Evolutionary conservation across 1,140 invertebrate genomes (phyloP).

Genomic region (Acromyrmex charruanus): DNA sequence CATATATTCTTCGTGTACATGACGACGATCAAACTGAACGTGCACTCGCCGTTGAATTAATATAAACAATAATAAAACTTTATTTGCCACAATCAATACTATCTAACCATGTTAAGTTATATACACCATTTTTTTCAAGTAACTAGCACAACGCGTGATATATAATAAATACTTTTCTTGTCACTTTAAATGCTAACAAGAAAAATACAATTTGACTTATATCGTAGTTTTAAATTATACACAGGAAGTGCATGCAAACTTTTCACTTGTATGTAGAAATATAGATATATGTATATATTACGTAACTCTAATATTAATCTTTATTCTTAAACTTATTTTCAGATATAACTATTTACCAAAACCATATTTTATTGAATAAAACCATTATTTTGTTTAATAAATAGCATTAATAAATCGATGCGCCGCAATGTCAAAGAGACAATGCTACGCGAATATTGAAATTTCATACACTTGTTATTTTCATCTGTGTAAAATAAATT

Average conservation of each 20-base stretch:
- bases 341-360: conserved; percentile 52
- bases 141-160: conserved; percentile 22
- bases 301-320: conserved; percentile 22
- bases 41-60: conserved; percentile 16
- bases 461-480: conserved; percentile 21
- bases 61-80: conserved; percentile 54
- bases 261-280: conserved; percentile 10
- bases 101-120: conserved; percentile 42
- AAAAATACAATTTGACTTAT: conserved; percentile 37
- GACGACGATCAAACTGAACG: conserved; percentile 27
- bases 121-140: conserved; percentile 28
- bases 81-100: conserved; percentile 57
- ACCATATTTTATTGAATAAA: conserved; percentile 50
- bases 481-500: conserved; percentile 53
- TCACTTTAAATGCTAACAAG: conserved; percentile 39
- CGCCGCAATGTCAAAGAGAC: background rate
- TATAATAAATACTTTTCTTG: conserved; percentile 42
- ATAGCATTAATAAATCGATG: conserved; percentile 25
- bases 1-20: conserved; percentile 34
- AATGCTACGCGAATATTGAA: conserved; percentile 5
- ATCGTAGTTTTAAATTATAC: conserved; percentile 18
- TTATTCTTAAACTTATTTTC: conserved; percentile 47
- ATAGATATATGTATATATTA: background rate
- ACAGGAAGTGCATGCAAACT: conserved; percentile 45
- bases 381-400: background rate